Evolutionary conservation across 2,888 invertebrate species (phyloP).

Genomic region (Yponomeuta plumbellus): DNA sequence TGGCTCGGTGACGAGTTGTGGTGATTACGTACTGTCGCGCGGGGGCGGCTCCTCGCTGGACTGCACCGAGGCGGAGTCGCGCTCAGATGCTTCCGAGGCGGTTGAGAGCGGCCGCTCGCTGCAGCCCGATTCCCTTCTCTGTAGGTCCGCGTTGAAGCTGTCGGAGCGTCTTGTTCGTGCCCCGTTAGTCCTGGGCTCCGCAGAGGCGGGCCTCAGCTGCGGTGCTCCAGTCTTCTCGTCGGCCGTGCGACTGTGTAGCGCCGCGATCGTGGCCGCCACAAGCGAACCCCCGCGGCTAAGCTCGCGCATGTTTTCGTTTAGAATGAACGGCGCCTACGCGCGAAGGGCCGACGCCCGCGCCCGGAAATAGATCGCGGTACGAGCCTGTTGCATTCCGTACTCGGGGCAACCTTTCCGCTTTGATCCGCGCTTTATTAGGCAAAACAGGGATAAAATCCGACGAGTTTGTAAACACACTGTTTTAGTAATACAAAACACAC

Average conservation of each 20-base stretch:
- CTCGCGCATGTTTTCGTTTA: conserved; percentile 73
- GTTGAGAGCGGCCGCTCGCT: conserved; percentile 69
- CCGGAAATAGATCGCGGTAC: conserved; percentile 70
- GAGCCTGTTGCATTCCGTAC: conserved; percentile 63
- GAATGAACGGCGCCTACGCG: conserved; percentile 66
- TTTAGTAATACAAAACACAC: not conserved
- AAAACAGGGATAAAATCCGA: conserved; percentile 33
- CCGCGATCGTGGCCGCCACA: conserved; percentile 76
- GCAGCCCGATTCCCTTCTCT: conserved; percentile 53
- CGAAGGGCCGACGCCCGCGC: conserved; percentile 66
- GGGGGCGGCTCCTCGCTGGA: conserved; percentile 72
- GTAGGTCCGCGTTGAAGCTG: conserved; percentile 40
- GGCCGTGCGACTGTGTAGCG: conserved; percentile 61
- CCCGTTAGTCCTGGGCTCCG: conserved; percentile 26
- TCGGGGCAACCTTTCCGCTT: conserved; percentile 58
- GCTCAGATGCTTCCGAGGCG: conserved; percentile 67
- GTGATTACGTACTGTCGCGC: conserved; percentile 67
- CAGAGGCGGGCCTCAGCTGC: conserved; percentile 13
- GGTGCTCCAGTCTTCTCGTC: conserved; percentile 50
- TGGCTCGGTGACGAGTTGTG: conserved; percentile 51
- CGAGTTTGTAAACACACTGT: conserved; percentile 8
- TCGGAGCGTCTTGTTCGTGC: conserved; percentile 40
- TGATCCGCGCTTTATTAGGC: conserved; percentile 49
- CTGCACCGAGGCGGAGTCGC: conserved; percentile 68
- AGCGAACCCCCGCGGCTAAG: conserved; percentile 75